Base-by-base conservation (phyloP, 2,113 vertebrate genomes). In the Prochilodus magdalenae region DNA sequence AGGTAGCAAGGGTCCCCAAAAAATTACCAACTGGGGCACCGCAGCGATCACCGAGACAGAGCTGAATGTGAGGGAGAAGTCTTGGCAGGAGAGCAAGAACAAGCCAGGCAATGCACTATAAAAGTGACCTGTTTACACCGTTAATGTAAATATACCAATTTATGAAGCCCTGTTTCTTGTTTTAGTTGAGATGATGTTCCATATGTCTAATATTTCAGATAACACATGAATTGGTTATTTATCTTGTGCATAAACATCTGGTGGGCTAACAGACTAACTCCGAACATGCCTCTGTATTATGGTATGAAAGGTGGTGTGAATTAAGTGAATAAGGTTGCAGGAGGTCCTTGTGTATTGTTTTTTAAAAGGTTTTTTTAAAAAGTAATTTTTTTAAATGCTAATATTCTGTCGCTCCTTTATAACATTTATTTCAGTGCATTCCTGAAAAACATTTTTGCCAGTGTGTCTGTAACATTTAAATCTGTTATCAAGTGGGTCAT, bases 21-120 rank as follows among this genome's bases (percentile, higher is more conserved):
- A 94, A 55, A 96, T 98, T 89, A 98, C 97, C 60, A 96, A 99
- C 91, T 99, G 98, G 98, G 98, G 98, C 3, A 93, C 94, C 0
- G 96, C 97, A 0, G 95, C 98, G 0, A 97, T 99, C 87, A 97
- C 97, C 12, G 92, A 96, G 40, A 93, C 90, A 0, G 98, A 99
- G 81, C 95, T 99, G 1, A 92, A 91, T 70, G 89, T 96, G 84
- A 93, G 96, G 75, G 88, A 97, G 87, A 98, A 95, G 91, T 93
- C 85, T 77, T 99, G 98, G 97, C 96, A 98, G 86, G 95, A 94
- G 63, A 95, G 89, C 73, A 99, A 96, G 91, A 90, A 86, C 67
- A 90, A 92, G 86, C 26, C 85, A 53, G 83, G 91, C 0, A 93
- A 95, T 83, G 67, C 24, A 36, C 29, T 87, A 79, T 89, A 82